A percentile compares a stretch with the other conserved stretches of the same genome.
Evolutionary conservation across 2,113 vertebrate species (phyloP).

Genomic region (Regulus satrapa): DNA sequence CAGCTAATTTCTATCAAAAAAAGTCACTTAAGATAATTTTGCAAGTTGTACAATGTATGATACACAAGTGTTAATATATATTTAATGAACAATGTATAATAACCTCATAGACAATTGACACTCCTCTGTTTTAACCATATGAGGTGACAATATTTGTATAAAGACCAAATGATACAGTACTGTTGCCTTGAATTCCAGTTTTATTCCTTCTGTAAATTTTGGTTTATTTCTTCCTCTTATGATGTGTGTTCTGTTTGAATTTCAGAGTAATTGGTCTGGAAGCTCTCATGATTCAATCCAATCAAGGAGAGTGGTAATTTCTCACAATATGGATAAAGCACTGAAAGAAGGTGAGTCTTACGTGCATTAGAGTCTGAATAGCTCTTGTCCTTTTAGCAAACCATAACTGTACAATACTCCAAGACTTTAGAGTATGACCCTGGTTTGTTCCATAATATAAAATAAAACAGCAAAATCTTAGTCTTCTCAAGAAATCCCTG

Average conservation of each 20-base stretch:
- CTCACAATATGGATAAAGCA: conserved; percentile 96
- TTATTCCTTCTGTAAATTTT: not conserved
- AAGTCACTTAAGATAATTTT: not conserved
- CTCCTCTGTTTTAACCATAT: not conserved
- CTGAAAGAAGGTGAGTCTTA: conserved; percentile 90
- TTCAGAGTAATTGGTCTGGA: conserved; percentile 78
- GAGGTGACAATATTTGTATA: not conserved
- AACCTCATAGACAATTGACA: not conserved
- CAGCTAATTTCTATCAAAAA: not conserved
- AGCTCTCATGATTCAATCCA: conserved; percentile 78
- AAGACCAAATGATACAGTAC: not conserved
- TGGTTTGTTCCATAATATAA: not conserved
- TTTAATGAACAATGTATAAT: not conserved
- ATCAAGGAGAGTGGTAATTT: conserved; percentile 88
- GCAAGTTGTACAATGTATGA: fast-evolving
- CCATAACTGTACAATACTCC: not conserved
- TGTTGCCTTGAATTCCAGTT: not conserved
- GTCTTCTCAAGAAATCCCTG: not conserved
- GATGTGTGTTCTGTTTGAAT: not conserved
- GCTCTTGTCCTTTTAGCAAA: not conserved
- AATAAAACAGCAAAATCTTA: not conserved
- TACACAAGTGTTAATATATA: not conserved
- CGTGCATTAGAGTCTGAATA: not conserved
- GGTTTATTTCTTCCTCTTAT: not conserved
- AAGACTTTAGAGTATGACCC: not conserved